These are phyloP conservation scores for Taenaris catops DNA, from an alignment of 2,888 invertebrate species.

Conservation along the genomic window DNA sequence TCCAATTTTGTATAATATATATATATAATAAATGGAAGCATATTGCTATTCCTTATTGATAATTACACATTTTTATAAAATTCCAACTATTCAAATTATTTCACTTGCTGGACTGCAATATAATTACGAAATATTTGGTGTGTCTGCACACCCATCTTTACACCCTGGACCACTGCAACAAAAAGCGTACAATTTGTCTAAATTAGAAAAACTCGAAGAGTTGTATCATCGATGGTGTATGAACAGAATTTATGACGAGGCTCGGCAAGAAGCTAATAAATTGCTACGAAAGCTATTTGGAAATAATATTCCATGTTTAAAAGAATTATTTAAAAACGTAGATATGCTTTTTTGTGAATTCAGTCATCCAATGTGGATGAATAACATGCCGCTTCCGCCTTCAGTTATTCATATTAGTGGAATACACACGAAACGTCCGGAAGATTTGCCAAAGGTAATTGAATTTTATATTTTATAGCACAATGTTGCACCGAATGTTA, in stretches of 20 bases:
- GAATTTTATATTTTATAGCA: no score
- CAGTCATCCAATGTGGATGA: conserved; percentile 46
- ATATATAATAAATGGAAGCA: no score
- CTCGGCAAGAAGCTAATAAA: conserved; percentile 20
- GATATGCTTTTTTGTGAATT: conserved; percentile 59
- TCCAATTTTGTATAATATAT: no score
- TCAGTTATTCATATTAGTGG: conserved; percentile 55
- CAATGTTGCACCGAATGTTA: no score
- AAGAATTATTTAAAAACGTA: conserved; percentile 34
- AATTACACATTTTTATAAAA: not conserved
- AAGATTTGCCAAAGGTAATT: conserved; percentile 41
- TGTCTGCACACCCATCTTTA: conserved; percentile 22
- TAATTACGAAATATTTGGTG: conserved; percentile 20
- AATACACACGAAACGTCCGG: conserved; percentile 43
- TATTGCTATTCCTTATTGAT: not conserved
- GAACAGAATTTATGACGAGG: not conserved
- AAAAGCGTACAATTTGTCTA: conserved; percentile 28
- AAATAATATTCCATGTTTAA: conserved; percentile 27
- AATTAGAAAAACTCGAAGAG: conserved; percentile 28
- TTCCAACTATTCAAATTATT: conserved; percentile 27
- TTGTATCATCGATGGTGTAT: not conserved
- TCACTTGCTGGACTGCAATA: conserved; percentile 17
- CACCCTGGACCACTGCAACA: conserved; percentile 23
- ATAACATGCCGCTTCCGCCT: conserved; percentile 52
- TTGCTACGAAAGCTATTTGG: conserved; percentile 33